Base-by-base conservation (phyloP, 1,140 invertebrate genomes). In the Cylas formicarius region DNA sequence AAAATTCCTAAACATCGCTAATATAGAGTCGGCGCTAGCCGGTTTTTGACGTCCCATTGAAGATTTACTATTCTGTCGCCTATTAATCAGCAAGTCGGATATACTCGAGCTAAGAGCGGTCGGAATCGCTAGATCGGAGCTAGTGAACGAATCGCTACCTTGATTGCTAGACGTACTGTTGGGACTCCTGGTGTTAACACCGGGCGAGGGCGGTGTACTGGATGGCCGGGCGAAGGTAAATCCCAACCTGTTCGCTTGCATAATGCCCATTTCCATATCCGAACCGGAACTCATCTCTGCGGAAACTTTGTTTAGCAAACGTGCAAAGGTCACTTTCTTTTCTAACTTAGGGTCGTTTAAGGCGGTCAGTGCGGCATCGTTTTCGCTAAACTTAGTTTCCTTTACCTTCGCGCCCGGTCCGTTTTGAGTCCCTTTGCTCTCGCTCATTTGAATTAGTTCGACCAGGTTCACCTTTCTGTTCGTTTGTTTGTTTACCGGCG, bases 241-340 rank as follows among this genome's bases (percentile, higher is more conserved):
- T 28, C 62, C 60, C 17, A 61, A 41, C 45, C 50, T 44, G 31
- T 50, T 56, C 36, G 48, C 32, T 33, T 58, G 56, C 59, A 74
- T 72, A 8, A 72, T 73, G 35, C 72, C 70, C 56, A 74, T 68
- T 52, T 79, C 76, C 28, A 76, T 70, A 32, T 81, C 78, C 0
- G 77, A 78, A 18, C 78, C 77, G 9, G 76, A 79, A 48, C 75
- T 79, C 75, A 82, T 81, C 69, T 82, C 80, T 13, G 77, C 77
- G 13, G 78, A 80, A 3, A 84, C 78, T 67, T 78, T 82, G 53
- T 79, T 81, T 16, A 84, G 62, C 19, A 85, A 62, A 48, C 81
- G 70, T 5, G 82, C 82, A 59, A 85, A 85, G 1, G 81, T 83
- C 1, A 85, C 82, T 65, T 83, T 82, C 62, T 82, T 83, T 53